Evolutionary conservation across 1,140 invertebrate species (phyloP).

Genomic region (Tetranychus cinnabarinus): DNA sequence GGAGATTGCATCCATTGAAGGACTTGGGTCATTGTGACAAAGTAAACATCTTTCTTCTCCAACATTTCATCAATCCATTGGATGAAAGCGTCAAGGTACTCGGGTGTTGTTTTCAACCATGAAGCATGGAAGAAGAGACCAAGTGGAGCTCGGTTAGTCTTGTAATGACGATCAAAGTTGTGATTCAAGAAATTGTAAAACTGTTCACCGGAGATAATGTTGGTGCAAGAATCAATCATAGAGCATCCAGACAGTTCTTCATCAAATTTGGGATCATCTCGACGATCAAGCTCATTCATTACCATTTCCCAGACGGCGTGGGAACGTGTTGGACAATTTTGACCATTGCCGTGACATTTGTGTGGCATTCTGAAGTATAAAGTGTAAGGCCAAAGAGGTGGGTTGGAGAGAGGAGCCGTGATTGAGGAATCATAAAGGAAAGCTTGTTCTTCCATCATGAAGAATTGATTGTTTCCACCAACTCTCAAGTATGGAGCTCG

Average conservation of each 20-base stretch:
- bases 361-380: constrained; percentile 94
- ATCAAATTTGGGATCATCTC: constrained; percentile 70
- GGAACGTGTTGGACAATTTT: constrained; percentile 62
- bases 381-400: constrained; percentile 85
- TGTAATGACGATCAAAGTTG: constrained; percentile 84
- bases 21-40: constrained; percentile 88
- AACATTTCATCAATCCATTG: constrained; percentile 84
- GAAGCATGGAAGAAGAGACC: constrained; percentile 87
- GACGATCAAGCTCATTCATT: constrained; percentile 80
- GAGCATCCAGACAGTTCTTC: constrained; percentile 78
- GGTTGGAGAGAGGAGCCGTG: constrained; percentile 68
- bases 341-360: constrained; percentile 64
- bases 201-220: constrained; percentile 72
- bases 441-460: constrained; percentile 90
- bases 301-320: constrained; percentile 94
- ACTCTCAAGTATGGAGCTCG: constrained; percentile 74
- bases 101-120: constrained; percentile 82
- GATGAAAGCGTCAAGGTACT: constrained; percentile 72
- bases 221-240: constrained; percentile 88
- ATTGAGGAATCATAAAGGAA: constrained; percentile 90
- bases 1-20: constrained; percentile 96
- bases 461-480: constrained; percentile 87
- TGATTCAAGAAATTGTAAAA: constrained; percentile 88
- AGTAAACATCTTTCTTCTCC: constrained; percentile 70
- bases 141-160: constrained; percentile 71